phyloP scores from a whole-genome alignment of 2,113 vertebrate species.

The Gallinago media region DNA sequence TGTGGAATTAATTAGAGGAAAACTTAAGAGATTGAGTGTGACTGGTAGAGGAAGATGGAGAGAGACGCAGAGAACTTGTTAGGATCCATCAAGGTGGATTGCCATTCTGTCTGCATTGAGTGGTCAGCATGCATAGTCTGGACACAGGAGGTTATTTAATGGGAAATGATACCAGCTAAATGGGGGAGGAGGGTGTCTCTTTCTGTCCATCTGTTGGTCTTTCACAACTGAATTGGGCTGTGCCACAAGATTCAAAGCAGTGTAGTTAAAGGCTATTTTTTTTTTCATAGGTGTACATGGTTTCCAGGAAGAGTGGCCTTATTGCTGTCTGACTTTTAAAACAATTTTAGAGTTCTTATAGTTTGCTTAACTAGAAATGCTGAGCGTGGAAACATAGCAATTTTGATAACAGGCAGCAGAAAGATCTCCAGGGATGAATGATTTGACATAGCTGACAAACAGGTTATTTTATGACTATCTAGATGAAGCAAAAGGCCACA shows the following conservation, averaged over 20 bases:
- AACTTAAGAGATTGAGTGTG: neutral
- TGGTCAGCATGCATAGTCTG: neutral
- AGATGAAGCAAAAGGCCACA: neutral
- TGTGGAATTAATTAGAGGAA: conserved; percentile 53
- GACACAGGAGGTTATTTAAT: neutral
- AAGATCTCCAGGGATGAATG: neutral
- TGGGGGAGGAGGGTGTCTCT: conserved; percentile 32
- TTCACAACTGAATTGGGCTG: conserved; percentile 7
- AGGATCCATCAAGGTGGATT: conserved; percentile 7
- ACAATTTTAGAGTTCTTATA: neutral
- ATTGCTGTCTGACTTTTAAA: neutral
- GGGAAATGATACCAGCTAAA: conserved; percentile 14
- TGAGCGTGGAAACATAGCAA: neutral
- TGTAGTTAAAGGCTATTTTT: neutral
- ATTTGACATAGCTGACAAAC: neutral
- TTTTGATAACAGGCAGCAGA: neutral
- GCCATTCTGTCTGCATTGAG: neutral
- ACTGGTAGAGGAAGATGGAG: neutral
- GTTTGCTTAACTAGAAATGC: neutral
- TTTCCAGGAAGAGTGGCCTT: neutral
- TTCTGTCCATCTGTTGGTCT: conserved; percentile 56
- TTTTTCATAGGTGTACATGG: fast-evolving
- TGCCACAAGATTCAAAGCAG: neutral
- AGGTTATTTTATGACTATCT: neutral
- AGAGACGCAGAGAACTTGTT: neutral